phyloP scores from a whole-genome alignment of 2,888 invertebrate genomes.

The Elysia crispata region DNA sequence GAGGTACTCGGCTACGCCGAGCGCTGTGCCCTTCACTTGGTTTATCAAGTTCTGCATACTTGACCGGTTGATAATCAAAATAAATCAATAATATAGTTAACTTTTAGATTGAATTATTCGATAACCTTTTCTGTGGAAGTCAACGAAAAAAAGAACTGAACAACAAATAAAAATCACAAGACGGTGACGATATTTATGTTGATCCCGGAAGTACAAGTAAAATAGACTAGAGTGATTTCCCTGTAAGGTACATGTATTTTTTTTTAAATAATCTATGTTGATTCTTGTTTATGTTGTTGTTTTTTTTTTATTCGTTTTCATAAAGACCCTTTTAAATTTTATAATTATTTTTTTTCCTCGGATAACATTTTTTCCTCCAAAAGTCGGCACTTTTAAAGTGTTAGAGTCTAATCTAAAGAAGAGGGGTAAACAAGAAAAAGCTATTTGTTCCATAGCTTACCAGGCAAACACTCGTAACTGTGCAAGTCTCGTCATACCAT shows the following conservation, averaged over 20 bases:
- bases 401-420: too few species aligned
- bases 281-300: too few species aligned
- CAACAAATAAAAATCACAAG: constrained; percentile 2
- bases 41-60: constrained; percentile 96
- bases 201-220: constrained; percentile 26
- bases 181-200: constrained; percentile 20
- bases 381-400: too few species aligned
- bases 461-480: too few species aligned
- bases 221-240: neutral
- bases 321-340: too few species aligned
- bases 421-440: too few species aligned
- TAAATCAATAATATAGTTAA: neutral
- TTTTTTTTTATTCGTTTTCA: too few species aligned
- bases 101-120: neutral
- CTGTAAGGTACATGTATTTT: neutral
- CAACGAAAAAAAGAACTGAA: neutral
- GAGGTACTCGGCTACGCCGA: constrained; percentile 96
- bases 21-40: constrained; percentile 94
- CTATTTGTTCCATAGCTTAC: too few species aligned
- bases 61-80: neutral
- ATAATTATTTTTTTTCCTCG: too few species aligned
- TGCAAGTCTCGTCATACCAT: too few species aligned
- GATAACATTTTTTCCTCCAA: too few species aligned
- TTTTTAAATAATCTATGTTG: too few species aligned
- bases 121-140: neutral